Evolutionary conservation across 2,113 vertebrate genomes (phyloP).

Genomic region (Bubalus kerabau): DNA sequence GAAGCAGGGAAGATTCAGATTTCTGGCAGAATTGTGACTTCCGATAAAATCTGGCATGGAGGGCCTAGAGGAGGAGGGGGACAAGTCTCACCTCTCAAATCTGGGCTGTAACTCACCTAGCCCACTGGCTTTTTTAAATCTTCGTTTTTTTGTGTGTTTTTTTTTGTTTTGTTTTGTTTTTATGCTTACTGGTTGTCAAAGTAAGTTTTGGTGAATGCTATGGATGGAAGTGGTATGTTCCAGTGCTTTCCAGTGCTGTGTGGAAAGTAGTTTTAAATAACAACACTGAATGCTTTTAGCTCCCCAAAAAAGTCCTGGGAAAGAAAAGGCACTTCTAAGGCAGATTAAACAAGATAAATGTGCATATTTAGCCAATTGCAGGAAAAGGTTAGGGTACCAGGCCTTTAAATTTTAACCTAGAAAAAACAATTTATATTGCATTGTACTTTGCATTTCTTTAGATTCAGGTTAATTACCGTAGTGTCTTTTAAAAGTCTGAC

Average conservation of each 20-base stretch:
- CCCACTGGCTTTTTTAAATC: background rate
- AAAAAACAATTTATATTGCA: background rate
- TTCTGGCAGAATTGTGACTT: background rate
- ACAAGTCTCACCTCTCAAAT: background rate
- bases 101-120: background rate
- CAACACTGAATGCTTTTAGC: background rate
- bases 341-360: background rate
- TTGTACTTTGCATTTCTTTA: background rate
- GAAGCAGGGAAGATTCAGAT: background rate
- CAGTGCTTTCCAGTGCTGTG: background rate
- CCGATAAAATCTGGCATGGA: background rate
- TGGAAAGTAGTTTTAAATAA: background rate
- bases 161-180: rapidly evolving
- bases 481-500: background rate
- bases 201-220: background rate
- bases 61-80: rapidly evolving
- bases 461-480: background rate
- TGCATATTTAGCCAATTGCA: background rate
- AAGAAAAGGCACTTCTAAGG: background rate
- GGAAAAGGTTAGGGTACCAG: background rate
- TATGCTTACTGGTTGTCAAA: background rate
- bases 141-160: background rate
- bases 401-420: background rate
- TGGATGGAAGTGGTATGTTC: background rate
- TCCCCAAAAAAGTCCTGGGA: background rate